Conservation (phyloP, 64 coral and sea anemone species). For the Dendrophyllia cribrosa region DNA sequence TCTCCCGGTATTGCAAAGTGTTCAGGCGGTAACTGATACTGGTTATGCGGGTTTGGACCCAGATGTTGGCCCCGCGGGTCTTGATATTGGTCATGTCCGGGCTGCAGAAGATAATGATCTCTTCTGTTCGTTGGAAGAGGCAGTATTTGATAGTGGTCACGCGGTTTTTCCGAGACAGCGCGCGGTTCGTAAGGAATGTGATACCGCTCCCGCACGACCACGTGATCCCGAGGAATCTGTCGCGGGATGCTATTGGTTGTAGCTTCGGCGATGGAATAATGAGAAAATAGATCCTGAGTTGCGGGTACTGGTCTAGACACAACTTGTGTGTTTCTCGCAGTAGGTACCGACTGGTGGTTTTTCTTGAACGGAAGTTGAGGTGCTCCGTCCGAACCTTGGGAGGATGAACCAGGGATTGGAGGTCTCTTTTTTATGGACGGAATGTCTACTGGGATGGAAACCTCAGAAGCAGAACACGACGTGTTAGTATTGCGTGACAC, state of each 20-base stretch:
- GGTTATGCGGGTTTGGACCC: constrained; percentile 1
- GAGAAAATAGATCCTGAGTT: constrained; percentile 7
- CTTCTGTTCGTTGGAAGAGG: constrained; percentile 36
- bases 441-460: constrained; percentile 42
- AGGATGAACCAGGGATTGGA: constrained; percentile 72
- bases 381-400: constrained; percentile 15
- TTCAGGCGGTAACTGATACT: not conserved
- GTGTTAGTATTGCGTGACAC: constrained; percentile 37
- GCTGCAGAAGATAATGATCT: constrained; percentile 20
- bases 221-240: constrained; percentile 36
- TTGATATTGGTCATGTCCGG: constrained; percentile 21
- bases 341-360: not conserved
- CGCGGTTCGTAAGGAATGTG: constrained; percentile 50
- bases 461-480: constrained; percentile 85
- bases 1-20: not conserved
- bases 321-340: not conserved
- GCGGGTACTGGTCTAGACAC: not conserved
- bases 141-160: constrained; percentile 44
- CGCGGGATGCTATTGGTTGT: constrained; percentile 14
- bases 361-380: not conserved
- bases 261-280: not conserved
- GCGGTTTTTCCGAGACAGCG: constrained; percentile 30
- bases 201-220: constrained; percentile 43
- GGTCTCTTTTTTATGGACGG: constrained; percentile 19
- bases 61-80: not conserved